Evolutionary conservation across 2,113 vertebrate species (phyloP).

Genomic region (Microtus pennsylvanicus): DNA sequence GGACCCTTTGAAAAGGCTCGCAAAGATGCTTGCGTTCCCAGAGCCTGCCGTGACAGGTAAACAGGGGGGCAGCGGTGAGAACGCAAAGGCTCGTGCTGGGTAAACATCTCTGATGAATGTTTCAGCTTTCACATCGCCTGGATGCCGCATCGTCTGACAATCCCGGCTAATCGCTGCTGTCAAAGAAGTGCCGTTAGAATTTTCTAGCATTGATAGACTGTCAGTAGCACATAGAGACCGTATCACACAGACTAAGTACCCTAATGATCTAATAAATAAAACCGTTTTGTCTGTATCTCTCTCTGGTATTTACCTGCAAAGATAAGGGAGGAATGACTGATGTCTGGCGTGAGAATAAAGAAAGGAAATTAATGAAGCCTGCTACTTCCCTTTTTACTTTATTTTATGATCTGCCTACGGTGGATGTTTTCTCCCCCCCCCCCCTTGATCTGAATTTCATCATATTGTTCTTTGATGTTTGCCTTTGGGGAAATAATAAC

Average conservation of each 20-base stretch:
- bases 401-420: not conserved
- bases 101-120: slow-evolving; percentile 23
- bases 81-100: not conserved
- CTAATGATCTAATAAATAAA: slow-evolving; percentile 55
- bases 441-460: not conserved
- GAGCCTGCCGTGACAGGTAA: slow-evolving; percentile 36
- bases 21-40: not conserved
- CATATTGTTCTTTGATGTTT: slow-evolving; percentile 41
- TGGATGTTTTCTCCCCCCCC: not conserved
- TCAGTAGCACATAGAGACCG: not conserved
- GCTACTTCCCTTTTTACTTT: not conserved
- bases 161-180: slow-evolving; percentile 16
- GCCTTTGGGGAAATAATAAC: slow-evolving; percentile 5
- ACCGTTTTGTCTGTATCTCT: slow-evolving; percentile 39
- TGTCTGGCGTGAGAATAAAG: not conserved
- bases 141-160: slow-evolving; percentile 9
- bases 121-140: not conserved
- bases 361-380: not conserved
- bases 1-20: slow-evolving; percentile 42
- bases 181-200: slow-evolving; percentile 34
- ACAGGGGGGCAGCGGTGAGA: not conserved
- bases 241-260: slow-evolving; percentile 7
- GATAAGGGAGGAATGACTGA: not conserved
- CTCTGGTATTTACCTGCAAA: slow-evolving; percentile 17
- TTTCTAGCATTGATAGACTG: slow-evolving; percentile 35